A percentile compares a stretch with the other conserved stretches of the same genome.
phyloP scores from a whole-genome alignment of 2,113 vertebrate species.

The Manacus vitellinus region DNA sequence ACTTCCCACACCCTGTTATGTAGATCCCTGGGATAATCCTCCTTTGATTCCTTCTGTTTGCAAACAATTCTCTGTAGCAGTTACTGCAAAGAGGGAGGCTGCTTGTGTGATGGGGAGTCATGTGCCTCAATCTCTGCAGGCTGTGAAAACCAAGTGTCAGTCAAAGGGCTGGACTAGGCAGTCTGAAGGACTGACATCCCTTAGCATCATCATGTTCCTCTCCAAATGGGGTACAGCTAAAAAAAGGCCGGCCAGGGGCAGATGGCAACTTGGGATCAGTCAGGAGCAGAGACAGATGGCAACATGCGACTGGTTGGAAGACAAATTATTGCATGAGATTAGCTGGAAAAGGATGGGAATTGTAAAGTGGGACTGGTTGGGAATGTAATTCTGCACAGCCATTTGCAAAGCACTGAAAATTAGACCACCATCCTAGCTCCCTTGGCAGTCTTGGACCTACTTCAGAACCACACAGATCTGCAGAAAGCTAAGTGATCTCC shows the following conservation, averaged over 20 bases:
- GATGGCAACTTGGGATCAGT: slow-evolving; percentile 27
- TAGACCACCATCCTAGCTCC: background rate
- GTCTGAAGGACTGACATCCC: background rate
- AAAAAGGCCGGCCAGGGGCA: slow-evolving; percentile 2
- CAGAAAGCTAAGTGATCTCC: background rate
- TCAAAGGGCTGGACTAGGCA: background rate
- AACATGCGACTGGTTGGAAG: background rate
- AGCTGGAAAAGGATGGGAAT: slow-evolving; percentile 1
- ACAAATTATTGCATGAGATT: slow-evolving; percentile 16
- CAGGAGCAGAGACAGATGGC: slow-evolving; percentile 43
- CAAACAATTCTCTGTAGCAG: background rate
- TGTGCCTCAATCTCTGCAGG: background rate
- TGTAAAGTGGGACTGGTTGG: background rate
- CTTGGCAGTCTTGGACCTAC: background rate
- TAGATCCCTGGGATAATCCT: background rate
- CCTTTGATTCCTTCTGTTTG: background rate
- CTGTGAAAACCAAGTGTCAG: background rate
- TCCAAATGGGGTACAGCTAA: background rate
- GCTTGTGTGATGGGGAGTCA: rapidly evolving
- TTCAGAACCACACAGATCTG: background rate
- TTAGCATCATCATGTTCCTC: background rate
- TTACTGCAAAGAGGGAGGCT: background rate
- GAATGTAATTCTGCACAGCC: background rate
- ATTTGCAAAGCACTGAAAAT: slow-evolving; percentile 11
- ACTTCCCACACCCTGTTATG: background rate